Conservation (phyloP, 2,113 vertebrate species). For the Puntigrus tetrazona region DNA sequence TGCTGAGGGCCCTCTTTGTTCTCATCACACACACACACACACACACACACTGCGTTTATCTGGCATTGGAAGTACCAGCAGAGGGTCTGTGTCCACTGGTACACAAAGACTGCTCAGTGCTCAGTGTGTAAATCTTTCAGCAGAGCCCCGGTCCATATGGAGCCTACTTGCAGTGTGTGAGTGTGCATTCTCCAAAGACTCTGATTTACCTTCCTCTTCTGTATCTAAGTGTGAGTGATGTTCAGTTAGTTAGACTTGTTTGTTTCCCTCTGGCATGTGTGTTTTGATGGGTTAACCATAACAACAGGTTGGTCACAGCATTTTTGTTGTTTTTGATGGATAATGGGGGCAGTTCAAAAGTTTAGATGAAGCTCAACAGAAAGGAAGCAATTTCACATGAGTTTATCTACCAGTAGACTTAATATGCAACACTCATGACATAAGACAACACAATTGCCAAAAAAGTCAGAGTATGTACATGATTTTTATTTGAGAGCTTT, state of each 20-base stretch:
- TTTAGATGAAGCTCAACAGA: not conserved
- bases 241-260: not conserved
- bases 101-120: conserved; percentile 42
- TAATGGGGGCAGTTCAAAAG: not conserved
- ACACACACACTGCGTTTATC: conserved; percentile 46
- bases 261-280: not conserved
- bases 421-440: no score
- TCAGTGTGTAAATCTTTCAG: not conserved
- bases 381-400: not conserved
- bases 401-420: not conserved
- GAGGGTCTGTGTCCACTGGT: conserved; percentile 22
- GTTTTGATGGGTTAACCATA: not conserved
- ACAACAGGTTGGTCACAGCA: not conserved
- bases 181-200: conserved; percentile 6
- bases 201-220: conserved; percentile 3
- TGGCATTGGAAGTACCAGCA: conserved; percentile 43
- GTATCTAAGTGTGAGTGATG: not conserved
- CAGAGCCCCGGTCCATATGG: conserved; percentile 10
- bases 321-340: not conserved
- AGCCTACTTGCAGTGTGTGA: not conserved
- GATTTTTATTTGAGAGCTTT: no score
- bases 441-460: no score
- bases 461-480: no score
- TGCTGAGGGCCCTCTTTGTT: conserved; percentile 59
- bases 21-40: conserved; percentile 20